These are phyloP conservation scores for Mallotus villosus DNA, from an alignment of 2,797 vertebrate species.

Conservation along the genomic window DNA sequence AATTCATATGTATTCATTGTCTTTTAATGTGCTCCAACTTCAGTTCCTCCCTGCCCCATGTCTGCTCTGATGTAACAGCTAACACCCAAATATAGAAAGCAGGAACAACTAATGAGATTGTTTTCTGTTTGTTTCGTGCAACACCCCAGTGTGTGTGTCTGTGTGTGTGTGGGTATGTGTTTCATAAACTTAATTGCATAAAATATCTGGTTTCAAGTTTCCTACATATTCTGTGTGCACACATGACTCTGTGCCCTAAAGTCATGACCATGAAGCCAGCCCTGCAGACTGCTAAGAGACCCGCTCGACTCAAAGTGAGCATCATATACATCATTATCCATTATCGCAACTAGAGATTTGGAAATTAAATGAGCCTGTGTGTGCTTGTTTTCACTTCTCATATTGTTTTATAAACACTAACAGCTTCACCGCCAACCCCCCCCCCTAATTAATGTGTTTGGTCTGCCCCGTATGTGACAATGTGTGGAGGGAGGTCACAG, in stretches of 20 bases:
- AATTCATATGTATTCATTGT: conserved; percentile 19
- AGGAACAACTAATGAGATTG: conserved; percentile 53
- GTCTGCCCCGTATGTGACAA: conserved; percentile 55
- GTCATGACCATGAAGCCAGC: not conserved
- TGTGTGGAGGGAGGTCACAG: conserved; percentile 62
- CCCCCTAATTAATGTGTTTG: conserved; percentile 61
- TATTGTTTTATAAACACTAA: conserved; percentile 54
- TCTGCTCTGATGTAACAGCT: conserved; percentile 31
- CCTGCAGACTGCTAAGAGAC: not conserved
- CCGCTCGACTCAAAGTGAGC: not conserved
- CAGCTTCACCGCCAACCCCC: conserved; percentile 37
- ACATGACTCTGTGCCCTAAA: too few species aligned
- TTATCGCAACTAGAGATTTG: not conserved
- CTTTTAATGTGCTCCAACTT: conserved; percentile 24
- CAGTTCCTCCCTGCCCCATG: conserved; percentile 37
- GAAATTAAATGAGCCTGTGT: not conserved
- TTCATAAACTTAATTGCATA: not conserved
- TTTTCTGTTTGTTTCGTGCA: conserved; percentile 56
- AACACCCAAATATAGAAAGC: not conserved
- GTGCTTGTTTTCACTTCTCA: conserved; percentile 52
- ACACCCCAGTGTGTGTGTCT: conserved; percentile 10
- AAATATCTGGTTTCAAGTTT: not conserved
- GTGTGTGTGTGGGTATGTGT: conserved; percentile 1
- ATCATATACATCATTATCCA: not conserved
- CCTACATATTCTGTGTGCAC: too few species aligned